These are phyloP conservation scores for Phortica okadai DNA, from an alignment of 2,888 invertebrate species.

Conservation along the genomic window DNA sequence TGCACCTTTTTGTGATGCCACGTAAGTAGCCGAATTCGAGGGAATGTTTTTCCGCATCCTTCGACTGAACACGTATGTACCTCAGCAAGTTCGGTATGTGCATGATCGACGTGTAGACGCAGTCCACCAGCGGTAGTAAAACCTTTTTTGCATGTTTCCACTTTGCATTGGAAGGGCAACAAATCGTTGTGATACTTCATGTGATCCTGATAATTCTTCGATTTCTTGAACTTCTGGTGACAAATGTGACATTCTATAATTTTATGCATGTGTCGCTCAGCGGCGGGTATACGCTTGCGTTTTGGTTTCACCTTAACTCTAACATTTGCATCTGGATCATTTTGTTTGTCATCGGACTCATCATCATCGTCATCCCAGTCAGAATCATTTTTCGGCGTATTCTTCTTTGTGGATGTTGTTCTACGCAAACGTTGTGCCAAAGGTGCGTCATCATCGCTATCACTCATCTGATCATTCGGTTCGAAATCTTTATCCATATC, in stretches of 20 bases:
- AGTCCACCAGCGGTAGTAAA: slow-evolving; percentile 71
- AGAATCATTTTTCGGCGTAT: slow-evolving; percentile 43
- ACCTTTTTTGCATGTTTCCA: slow-evolving; percentile 69
- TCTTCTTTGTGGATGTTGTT: slow-evolving; percentile 25
- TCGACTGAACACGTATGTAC: slow-evolving; percentile 67
- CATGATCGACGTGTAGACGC: slow-evolving; percentile 69
- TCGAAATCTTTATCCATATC: slow-evolving; percentile 65
- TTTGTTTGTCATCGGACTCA: slow-evolving; percentile 51
- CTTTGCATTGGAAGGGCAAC: slow-evolving; percentile 70
- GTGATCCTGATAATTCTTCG: slow-evolving; percentile 69
- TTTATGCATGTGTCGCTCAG: slow-evolving; percentile 66
- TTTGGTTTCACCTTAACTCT: slow-evolving; percentile 57
- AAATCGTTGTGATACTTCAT: slow-evolving; percentile 74
- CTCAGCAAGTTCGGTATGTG: slow-evolving; percentile 71
- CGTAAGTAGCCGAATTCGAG: slow-evolving; percentile 69
- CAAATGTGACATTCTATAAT: slow-evolving; percentile 73
- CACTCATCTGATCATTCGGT: slow-evolving; percentile 50
- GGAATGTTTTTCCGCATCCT: slow-evolving; percentile 70
- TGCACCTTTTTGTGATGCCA: slow-evolving; percentile 71
- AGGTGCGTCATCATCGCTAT: slow-evolving; percentile 68
- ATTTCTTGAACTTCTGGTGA: slow-evolving; percentile 71
- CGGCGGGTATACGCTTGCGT: slow-evolving; percentile 61
- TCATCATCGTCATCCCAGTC: slow-evolving; percentile 50
- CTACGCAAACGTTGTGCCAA: slow-evolving; percentile 62
- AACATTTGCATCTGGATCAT: slow-evolving; percentile 39